Evolutionary conservation across 2,113 vertebrate species (phyloP), one percentile per base, ranked within the genome.

Genomic region (Channa argus): DNA sequence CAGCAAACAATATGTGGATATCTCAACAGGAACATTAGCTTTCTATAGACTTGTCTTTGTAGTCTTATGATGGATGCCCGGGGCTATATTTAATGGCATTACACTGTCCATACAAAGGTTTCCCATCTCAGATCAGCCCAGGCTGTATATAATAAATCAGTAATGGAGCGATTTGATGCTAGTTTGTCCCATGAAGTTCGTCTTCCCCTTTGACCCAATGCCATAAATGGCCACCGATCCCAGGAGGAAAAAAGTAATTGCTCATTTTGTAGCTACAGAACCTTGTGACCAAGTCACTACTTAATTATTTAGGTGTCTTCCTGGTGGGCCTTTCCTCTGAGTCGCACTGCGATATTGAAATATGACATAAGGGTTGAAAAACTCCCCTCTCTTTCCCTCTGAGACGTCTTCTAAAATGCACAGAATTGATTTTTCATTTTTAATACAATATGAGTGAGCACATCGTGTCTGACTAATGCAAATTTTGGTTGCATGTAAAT

Each of bases 251-350:
- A 92, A 93, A 92, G 91, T 95, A 96, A 97, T 97, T 96, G 95
- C 94, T 96, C 94, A 95, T 97, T 97, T 95, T 96, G 95, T 95
- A 95, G 91, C 95, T 93, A 93, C 93, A 92, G 90, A 88, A 92
- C 94, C 95, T 95, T 86, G 93, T 92, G 94, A 95, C 95, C 92
- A 94, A 95, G 94, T 94, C 94, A 86, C 94, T 95, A 93, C 93
- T 97, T 95, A 96, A 97, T 96, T 96, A 97, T 97, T 97, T 95
- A 95, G 93, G 94, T 92, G 92, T 86, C 63, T 92, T 92, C 94
- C 94, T 79, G 92, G 93, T 93, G 95, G 94, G 91, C 94, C 90
- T 92, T 91, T 90, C 92, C 92, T 85, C 79, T 92, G 94, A 93
- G 94, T 94, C 87, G 92, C 90, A 90, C 91, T 86, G 93, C 86